A percentile compares a stretch with the other conserved stretches of the same genome.
These are phyloP conservation scores for Himantopus leucocephalus DNA, from an alignment of 2,113 vertebrate species.

Conservation along the genomic window DNA sequence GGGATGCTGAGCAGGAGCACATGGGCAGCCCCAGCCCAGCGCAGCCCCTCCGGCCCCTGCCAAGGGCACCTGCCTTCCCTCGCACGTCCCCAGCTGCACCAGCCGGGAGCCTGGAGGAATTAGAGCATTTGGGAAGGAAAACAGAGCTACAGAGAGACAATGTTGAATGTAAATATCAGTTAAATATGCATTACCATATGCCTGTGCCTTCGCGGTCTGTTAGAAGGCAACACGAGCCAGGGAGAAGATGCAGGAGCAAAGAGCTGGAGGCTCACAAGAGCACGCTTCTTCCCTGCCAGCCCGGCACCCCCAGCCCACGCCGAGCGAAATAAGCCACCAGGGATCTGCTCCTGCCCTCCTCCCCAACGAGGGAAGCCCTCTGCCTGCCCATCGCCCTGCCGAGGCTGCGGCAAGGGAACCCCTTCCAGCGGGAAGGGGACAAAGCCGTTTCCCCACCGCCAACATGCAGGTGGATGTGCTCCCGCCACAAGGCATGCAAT, in stretches of 20 bases:
- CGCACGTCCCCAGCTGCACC: not conserved
- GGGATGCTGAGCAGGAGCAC: not conserved
- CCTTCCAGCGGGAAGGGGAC: accelerated
- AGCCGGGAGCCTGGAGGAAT: constrained; percentile 34
- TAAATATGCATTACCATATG: constrained; percentile 79
- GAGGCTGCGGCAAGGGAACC: accelerated
- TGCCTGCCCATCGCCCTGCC: not conserved
- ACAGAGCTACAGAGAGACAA: constrained; percentile 66
- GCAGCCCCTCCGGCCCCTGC: not conserved
- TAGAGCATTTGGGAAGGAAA: constrained; percentile 54
- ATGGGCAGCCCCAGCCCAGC: not conserved
- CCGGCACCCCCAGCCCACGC: not conserved
- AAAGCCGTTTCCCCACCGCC: accelerated
- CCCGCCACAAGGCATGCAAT: not conserved
- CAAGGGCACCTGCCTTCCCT: not conserved
- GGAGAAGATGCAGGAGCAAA: not conserved
- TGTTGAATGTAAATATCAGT: constrained; percentile 77
- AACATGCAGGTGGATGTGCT: accelerated
- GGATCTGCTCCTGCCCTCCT: not conserved
- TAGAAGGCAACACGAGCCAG: constrained; percentile 33
- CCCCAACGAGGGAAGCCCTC: not conserved
- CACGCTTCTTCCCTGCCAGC: not conserved
- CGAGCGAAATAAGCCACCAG: not conserved
- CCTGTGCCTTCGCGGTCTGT: constrained; percentile 44
- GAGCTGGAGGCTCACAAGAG: constrained; percentile 40